These are phyloP conservation scores for Samia ricini DNA, from an alignment of 1,140 invertebrate species.

Conservation along the genomic window DNA sequence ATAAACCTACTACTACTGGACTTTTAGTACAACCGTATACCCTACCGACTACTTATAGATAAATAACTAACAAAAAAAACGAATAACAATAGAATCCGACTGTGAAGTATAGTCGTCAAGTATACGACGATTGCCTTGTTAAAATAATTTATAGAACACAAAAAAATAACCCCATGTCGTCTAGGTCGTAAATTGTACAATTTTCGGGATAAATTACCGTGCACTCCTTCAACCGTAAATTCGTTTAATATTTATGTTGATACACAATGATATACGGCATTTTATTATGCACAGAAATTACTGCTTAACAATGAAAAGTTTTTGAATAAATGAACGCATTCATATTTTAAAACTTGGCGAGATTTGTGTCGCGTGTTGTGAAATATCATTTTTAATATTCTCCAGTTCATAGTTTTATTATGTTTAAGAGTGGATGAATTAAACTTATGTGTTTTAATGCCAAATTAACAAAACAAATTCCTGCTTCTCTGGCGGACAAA, in stretches of 20 bases:
- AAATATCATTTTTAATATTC: not conserved
- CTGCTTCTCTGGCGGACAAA: too few relatives aligned
- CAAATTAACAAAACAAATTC: too few relatives aligned
- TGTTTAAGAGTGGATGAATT: too few relatives aligned
- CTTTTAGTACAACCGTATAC: too few relatives aligned
- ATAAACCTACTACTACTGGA: too few relatives aligned
- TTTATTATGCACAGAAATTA: not conserved
- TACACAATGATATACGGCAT: not conserved
- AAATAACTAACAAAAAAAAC: not conserved
- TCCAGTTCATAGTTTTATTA: too few relatives aligned
- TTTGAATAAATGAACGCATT: not conserved
- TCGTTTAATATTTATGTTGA: conserved; percentile 1
- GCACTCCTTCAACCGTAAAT: not conserved
- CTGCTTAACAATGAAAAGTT: not conserved
- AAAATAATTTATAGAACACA: not conserved
- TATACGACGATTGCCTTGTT: not conserved
- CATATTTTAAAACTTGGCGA: not conserved
- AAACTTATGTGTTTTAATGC: too few relatives aligned
- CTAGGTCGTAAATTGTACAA: not conserved
- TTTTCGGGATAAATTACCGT: not conserved
- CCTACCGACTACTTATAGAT: too few relatives aligned
- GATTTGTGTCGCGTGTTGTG: not conserved
- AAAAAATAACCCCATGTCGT: not conserved
- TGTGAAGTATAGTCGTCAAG: not conserved
- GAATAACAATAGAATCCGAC: not conserved